Base-by-base conservation (phyloP, 2,888 invertebrate genomes). In the Trachelus tabidus region DNA sequence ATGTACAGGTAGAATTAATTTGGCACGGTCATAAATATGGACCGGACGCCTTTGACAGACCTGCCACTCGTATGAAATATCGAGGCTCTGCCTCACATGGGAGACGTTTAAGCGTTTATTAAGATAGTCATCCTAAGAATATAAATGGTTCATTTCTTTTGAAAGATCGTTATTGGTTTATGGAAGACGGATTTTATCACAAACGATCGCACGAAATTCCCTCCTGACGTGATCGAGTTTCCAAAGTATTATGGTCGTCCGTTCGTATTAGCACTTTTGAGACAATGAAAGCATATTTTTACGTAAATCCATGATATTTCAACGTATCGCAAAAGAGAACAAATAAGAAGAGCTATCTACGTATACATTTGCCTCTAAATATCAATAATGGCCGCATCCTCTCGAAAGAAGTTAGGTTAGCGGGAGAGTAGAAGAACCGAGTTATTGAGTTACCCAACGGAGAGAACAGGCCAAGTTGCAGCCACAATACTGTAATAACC, bases 401-500 rank as follows among this genome's bases (percentile, higher is more conserved):
- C 56, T 56, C 56, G 23, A 56, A 56, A 56, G 56, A 56, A 56
- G 56, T 56, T 56, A 56, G 23, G 56, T 56, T 56, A 56, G 74
- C 74, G 74, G 74, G 71, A 71, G 71, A 71, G 12, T 12, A 71
- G 71, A 31, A 71, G 71, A 71, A 71, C 71, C 71, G 30, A 31
- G 74, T 74, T 74, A 74, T 74, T 37, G 74, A 74, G 74, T 74
- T 74, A 74, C 74, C 23, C 74, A 74, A 71, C 71, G 69, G 15
- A 76, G 69, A 34, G 76, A 69, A 56, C 35, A 75, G 30, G 40
- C 69, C 75, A 40, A 37, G 74, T 37, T 74, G 75, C 68, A 75
- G 78, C 78, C 76, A 78, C 78, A 76, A 77, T 77, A 78, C 75
- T 73, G 76, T 76, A 73, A 78, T 78, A 78, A 78, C 78, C 78